A percentile compares a stretch with the other conserved stretches of the same genome.
Evolutionary conservation across 2,797 vertebrate genomes (phyloP).

Genomic region (Artibeus jamaicensis): DNA sequence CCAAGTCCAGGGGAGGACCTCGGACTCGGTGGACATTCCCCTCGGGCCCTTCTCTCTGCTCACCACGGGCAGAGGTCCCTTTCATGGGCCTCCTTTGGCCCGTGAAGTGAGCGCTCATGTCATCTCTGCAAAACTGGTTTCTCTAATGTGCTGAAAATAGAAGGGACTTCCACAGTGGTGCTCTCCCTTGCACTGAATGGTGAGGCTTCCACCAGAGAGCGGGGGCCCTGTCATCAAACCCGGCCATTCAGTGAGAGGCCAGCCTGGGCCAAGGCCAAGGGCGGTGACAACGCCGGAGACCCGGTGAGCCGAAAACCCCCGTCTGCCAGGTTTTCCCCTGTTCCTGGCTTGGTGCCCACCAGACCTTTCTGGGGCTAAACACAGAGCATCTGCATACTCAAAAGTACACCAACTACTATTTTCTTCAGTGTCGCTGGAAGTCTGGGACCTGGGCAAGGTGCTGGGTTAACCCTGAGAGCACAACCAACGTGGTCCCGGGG

Average conservation of each 20-base stretch:
- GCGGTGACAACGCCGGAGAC: not conserved
- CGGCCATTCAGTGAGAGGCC: constrained; percentile 38
- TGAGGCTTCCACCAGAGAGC: constrained; percentile 37
- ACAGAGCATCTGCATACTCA: not conserved
- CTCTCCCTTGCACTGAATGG: constrained; percentile 43
- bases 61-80: constrained; percentile 60
- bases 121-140: constrained; percentile 45
- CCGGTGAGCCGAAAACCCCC: not conserved
- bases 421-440: not conserved
- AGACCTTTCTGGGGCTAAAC: not conserved
- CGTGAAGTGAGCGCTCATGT: constrained; percentile 69
- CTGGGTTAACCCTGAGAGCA: not conserved
- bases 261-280: constrained; percentile 55
- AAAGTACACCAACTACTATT: not conserved
- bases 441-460: not conserved
- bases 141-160: constrained; percentile 74
- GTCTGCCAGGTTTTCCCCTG: not conserved
- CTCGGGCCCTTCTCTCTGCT: not conserved
- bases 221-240: not conserved
- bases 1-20: not conserved
- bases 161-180: constrained; percentile 55
- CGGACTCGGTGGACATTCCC: constrained; percentile 76
- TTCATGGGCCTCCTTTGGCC: constrained; percentile 68
- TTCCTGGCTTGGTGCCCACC: not conserved
- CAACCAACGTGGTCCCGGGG: accelerated